phyloP scores from a whole-genome alignment of 2,797 vertebrate species.

The Paguma larvata region DNA sequence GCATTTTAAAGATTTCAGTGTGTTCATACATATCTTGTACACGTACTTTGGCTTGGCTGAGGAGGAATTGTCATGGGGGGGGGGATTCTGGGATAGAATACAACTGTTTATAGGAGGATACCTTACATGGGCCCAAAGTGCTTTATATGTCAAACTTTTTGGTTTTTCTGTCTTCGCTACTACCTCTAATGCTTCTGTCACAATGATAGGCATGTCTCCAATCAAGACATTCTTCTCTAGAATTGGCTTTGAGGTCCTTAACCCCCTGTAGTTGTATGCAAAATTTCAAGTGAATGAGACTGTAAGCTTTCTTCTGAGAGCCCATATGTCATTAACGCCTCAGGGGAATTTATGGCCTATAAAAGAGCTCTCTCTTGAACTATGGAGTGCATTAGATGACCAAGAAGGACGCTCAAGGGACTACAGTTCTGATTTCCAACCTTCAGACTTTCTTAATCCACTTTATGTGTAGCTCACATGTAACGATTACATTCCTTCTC shows the following conservation, averaged over 20 bases:
- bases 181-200: background rate
- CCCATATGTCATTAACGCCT: conserved; percentile 32
- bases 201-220: background rate
- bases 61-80: background rate
- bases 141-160: background rate
- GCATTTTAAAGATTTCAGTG: conserved; percentile 13
- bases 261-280: background rate
- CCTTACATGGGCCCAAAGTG: background rate
- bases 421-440: background rate
- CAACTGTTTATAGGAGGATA: background rate
- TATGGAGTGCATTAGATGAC: background rate
- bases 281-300: background rate
- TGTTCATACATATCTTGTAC: background rate
- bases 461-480: background rate
- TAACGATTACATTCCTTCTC: background rate
- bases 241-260: conserved; percentile 23
- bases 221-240: background rate
- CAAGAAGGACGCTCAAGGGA: background rate
- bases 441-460: conserved; percentile 3
- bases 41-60: conserved; percentile 28
- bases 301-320: background rate
- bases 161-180: background rate
- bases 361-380: background rate
- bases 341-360: background rate
- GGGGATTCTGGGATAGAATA: background rate